Percentiles rank a stretch among this genome's conserved stretches.
These are phyloP conservation scores for Sebastes goodei DNA, from an alignment of 2,797 vertebrate genomes.

Conservation along the genomic window DNA sequence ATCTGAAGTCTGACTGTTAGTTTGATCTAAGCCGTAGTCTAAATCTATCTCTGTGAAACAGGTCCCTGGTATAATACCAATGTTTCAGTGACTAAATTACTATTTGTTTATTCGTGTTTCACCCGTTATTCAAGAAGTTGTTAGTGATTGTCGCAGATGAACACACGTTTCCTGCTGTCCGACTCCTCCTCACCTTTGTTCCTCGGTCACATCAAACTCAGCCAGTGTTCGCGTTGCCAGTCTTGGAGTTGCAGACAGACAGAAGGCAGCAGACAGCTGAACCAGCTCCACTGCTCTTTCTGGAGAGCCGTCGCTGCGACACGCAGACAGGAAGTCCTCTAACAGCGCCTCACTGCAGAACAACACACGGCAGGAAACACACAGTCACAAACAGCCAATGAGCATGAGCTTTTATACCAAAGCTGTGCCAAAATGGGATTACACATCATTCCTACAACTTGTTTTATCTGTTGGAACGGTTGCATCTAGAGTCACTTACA, in stretches of 20 bases:
- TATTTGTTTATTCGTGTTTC: not conserved
- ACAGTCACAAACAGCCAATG: not conserved
- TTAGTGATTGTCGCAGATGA: not conserved
- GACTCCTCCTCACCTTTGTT: conserved; percentile 86
- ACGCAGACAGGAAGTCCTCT: conserved; percentile 81
- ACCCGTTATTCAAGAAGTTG: not conserved
- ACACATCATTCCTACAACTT: not conserved
- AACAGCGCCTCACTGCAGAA: conserved; percentile 81
- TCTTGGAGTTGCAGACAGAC: conserved; percentile 73
- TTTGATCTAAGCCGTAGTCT: not conserved
- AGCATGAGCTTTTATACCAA: rapidly evolving
- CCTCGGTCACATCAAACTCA: conserved; percentile 84
- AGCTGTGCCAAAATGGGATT: not conserved
- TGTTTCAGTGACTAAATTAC: not conserved
- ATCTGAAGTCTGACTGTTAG: not conserved
- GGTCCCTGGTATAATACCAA: not conserved
- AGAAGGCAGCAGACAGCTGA: conserved; percentile 85
- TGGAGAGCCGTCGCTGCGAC: conserved; percentile 55
- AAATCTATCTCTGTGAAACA: not conserved
- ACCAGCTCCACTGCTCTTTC: conserved; percentile 86
- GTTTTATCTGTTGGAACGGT: not conserved
- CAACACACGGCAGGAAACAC: not conserved
- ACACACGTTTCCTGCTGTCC: rapidly evolving
- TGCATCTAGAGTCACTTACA: not conserved
- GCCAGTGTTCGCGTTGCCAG: conserved; percentile 74